Percentiles rank a stretch among this genome's conserved stretches.
Conservation (phyloP, 2,888 invertebrate genomes). For the Uloborus plumipes region DNA sequence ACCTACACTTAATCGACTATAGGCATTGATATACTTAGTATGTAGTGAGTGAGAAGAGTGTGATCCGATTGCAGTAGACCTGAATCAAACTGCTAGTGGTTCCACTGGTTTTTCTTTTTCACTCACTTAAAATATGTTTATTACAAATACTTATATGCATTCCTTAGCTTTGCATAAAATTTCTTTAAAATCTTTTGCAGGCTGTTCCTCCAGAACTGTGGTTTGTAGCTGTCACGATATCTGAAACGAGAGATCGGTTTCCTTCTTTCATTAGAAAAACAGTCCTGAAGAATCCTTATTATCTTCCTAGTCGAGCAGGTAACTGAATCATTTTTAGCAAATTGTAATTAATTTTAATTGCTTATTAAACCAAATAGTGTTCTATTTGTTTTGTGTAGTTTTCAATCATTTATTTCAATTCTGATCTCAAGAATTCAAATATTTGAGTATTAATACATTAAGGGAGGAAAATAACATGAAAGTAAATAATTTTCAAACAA, state of each 20-base stretch:
- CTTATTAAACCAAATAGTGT: no score
- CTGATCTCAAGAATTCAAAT: not conserved
- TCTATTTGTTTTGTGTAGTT: no score
- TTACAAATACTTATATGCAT: not conserved
- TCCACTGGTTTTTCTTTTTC: not conserved
- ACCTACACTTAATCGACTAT: no score
- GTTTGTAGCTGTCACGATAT: slow-evolving; percentile 71
- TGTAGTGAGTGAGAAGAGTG: no score
- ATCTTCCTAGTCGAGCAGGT: slow-evolving; percentile 45
- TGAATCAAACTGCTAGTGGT: no score
- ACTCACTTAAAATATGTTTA: not conserved
- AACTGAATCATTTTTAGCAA: not conserved
- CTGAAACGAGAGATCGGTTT: slow-evolving; percentile 70
- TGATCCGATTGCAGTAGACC: no score
- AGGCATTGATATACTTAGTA: no score
- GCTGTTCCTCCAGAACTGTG: slow-evolving; percentile 71
- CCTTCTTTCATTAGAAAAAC: slow-evolving; percentile 69
- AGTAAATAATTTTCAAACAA: no score
- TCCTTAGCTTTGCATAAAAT: not conserved
- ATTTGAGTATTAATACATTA: not conserved
- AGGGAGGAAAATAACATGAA: no score
- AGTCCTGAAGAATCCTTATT: slow-evolving; percentile 51
- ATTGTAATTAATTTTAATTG: no score
- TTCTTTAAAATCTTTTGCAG: slow-evolving; percentile 65
- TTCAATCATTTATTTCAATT: not conserved